phyloP scores from a whole-genome alignment of 2,113 vertebrate species.

The Narcine bancroftii region DNA sequence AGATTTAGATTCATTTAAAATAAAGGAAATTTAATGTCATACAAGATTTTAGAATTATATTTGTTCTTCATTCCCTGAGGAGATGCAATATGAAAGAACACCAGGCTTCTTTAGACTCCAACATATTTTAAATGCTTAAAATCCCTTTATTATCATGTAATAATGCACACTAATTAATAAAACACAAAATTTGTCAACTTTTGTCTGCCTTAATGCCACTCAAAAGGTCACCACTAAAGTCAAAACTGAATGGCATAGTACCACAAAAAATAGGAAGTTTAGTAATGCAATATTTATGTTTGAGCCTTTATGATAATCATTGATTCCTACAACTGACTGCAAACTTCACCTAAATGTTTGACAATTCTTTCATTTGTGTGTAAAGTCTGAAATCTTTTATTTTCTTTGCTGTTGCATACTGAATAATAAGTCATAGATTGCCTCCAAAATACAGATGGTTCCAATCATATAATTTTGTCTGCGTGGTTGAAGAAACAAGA shows the following conservation, averaged over 20 bases:
- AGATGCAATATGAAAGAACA: neutral
- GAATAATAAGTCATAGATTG: neutral
- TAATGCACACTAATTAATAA: too few relatives aligned
- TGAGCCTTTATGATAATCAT: neutral
- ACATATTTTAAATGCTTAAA: neutral
- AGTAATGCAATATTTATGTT: too few relatives aligned
- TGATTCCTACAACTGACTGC: neutral
- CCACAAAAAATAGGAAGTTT: too few relatives aligned
- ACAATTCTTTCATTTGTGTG: too few relatives aligned
- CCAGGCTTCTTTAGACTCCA: neutral
- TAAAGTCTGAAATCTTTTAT: too few relatives aligned
- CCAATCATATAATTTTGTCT: neutral
- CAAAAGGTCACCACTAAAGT: too few relatives aligned
- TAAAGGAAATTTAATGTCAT: neutral
- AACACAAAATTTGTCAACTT: neutral
- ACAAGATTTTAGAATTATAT: too few relatives aligned
- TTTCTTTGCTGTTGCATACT: too few relatives aligned
- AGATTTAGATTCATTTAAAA: neutral
- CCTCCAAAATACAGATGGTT: neutral
- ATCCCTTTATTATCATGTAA: too few relatives aligned
- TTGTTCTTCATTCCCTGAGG: neutral
- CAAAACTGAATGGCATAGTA: too few relatives aligned
- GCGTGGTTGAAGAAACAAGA: neutral
- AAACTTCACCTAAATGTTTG: too few relatives aligned
- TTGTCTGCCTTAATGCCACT: too few relatives aligned